Evolutionary conservation across 2,888 invertebrate species (phyloP), one percentile per base, ranked within the genome.

Genomic region (Caenorhabditis imperialis): DNA sequence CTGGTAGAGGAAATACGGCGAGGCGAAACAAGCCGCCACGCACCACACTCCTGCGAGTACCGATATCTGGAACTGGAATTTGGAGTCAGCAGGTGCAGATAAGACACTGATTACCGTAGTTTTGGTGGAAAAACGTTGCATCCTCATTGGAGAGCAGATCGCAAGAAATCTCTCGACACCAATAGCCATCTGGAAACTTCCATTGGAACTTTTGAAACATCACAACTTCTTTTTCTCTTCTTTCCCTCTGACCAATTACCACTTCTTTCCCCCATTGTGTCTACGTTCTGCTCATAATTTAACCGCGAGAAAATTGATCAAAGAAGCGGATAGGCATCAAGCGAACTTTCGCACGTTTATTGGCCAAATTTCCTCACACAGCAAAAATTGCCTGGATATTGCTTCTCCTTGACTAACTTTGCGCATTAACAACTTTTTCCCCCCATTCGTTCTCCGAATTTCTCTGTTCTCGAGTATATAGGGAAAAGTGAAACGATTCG

Each of bases 131-230:
- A 84, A 81, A 40, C 82, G 50, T 57, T 82, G 79, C 81, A 82
- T 81, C 53, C 79, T 45, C 67, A 85, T 72, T 1, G 84, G 85
- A 14, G 78, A 75, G 51, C 82, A 81, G n/a, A 85, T 84, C 12
- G 83, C 85, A 60, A 84, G 37, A 58, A 79, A 84, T 7, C 84
- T 54, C 44, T 84, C 84, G 25, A 84, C 77, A 8, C 84, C 82
- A 27, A 84, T 82, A 25, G 82, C 78, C 81, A 85, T 81, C 84
- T 85, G 65, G 33, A 79, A 75, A 44, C 3, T 27, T 20, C 47
- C 27, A 22, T 25, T 25, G 10, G 3, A 4, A 44, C 12, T 22
- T 23, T 16, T 14, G 10, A 22, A 12, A n/a, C 47, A 47, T 47
- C 47, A 23, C 5, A 47, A 4, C 40, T 4, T 40, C 8, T 40